phyloP scores from a whole-genome alignment of 2,888 invertebrate genomes.

The Hydroisotoma schaefferi region DNA sequence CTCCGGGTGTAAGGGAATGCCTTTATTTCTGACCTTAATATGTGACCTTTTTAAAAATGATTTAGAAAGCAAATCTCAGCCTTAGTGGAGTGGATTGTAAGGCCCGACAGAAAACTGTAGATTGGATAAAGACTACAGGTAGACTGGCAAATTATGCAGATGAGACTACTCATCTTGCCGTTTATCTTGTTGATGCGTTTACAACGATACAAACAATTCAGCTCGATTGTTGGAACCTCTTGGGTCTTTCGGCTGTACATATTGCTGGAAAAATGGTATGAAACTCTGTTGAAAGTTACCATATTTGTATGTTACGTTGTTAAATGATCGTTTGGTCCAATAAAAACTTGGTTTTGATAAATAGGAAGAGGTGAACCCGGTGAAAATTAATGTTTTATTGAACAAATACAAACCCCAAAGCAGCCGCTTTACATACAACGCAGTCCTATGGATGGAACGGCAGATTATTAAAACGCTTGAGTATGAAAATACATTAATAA shows the following conservation, averaged over 20 bases:
- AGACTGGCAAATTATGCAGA: too few species aligned
- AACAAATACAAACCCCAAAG: not conserved
- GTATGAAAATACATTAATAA: conserved; percentile 8
- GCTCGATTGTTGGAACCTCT: not conserved
- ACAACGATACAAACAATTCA: not conserved
- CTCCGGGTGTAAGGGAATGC: too few species aligned
- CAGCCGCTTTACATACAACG: too few species aligned
- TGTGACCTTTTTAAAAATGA: not conserved
- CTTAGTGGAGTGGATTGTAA: too few species aligned
- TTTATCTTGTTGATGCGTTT: conserved; percentile 19
- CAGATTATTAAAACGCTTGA: not conserved
- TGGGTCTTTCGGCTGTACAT: conserved; percentile 22
- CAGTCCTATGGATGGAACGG: conserved; percentile 16
- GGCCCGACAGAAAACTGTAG: too few species aligned
- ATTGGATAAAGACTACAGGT: too few species aligned
- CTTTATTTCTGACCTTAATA: not conserved
- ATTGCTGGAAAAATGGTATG: conserved; percentile 30
- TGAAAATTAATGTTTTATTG: not conserved
- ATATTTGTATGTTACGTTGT: too few species aligned
- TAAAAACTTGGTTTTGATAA: too few species aligned
- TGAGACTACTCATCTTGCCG: conserved; percentile 22
- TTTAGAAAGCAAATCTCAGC: too few species aligned
- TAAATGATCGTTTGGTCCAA: too few species aligned
- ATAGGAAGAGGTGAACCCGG: conserved; percentile 21
- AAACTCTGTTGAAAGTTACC: too few species aligned